phyloP scores from a whole-genome alignment of 2,888 invertebrate genomes.

The Brachyptera putata region DNA sequence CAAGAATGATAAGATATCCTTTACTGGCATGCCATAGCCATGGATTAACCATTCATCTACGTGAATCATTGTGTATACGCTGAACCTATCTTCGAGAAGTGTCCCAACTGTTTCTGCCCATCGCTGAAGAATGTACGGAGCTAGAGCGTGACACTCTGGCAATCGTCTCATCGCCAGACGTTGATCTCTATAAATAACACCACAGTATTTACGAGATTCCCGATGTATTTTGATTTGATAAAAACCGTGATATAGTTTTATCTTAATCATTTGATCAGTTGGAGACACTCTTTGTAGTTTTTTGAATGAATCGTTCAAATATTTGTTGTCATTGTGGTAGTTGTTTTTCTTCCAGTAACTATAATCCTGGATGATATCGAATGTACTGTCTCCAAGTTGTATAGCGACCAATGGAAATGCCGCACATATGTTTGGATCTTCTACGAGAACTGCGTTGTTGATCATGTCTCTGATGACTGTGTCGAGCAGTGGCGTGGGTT shows the following conservation, averaged over 20 bases:
- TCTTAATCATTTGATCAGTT: slow-evolving; percentile 8
- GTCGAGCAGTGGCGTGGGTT: background rate
- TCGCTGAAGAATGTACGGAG: background rate
- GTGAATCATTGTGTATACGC: background rate
- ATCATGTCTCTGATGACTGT: background rate
- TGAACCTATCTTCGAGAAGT: background rate
- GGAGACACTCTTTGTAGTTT: background rate
- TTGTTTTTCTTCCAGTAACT: background rate
- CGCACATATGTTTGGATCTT: background rate
- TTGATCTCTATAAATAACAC: background rate
- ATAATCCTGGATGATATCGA: background rate
- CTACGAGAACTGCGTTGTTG: background rate
- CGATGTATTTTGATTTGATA: background rate
- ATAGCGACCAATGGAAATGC: background rate
- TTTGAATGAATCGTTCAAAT: background rate
- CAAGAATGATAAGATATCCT: background rate
- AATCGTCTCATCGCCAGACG: slow-evolving; percentile 6
- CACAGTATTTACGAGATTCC: background rate
- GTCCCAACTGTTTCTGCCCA: slow-evolving; percentile 4
- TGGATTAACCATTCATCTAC: slow-evolving; percentile 4
- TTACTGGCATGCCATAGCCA: background rate
- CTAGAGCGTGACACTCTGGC: background rate
- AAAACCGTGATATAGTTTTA: background rate
- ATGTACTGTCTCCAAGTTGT: background rate
- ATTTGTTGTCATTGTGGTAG: background rate